These are phyloP conservation scores for Vanessa atalanta DNA, from an alignment of 1,140 invertebrate species.

Conservation along the genomic window DNA sequence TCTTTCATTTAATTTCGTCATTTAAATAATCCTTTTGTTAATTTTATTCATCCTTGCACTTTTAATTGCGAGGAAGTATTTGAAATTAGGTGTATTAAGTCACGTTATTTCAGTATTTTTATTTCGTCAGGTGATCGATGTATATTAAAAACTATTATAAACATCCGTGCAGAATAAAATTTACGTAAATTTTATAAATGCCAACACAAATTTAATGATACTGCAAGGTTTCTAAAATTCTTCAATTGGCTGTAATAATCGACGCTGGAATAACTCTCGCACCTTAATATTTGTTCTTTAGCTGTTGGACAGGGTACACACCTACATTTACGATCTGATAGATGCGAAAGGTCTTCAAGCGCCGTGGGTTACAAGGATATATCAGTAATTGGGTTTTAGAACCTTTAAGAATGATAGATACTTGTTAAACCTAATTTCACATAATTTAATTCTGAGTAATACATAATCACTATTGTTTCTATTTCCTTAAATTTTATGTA, in stretches of 20 bases:
- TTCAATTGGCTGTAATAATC: too few relatives aligned
- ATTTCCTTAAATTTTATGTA: background rate
- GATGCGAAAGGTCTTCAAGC: too few relatives aligned
- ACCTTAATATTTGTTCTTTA: too few relatives aligned
- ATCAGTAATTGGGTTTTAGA: too few relatives aligned
- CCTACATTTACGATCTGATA: too few relatives aligned
- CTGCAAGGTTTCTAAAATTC: background rate
- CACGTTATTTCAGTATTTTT: constrained; percentile 7
- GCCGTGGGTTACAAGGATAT: too few relatives aligned
- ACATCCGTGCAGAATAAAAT: too few relatives aligned
- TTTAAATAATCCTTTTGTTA: background rate
- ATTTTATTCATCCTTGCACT: constrained; percentile 7
- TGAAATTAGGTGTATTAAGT: constrained; percentile 19
- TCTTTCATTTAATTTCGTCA: background rate
- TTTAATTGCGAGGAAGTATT: constrained; percentile 32
- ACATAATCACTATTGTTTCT: background rate
- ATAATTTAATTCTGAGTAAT: background rate
- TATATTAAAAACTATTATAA: background rate
- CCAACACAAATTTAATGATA: background rate
- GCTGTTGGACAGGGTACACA: too few relatives aligned
- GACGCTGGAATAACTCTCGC: too few relatives aligned
- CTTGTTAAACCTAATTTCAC: background rate
- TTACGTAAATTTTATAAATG: background rate
- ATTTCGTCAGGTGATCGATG: background rate
- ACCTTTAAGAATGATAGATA: too few relatives aligned